Conservation (phyloP, 2,797 vertebrate genomes). For the Platalea minor region DNA sequence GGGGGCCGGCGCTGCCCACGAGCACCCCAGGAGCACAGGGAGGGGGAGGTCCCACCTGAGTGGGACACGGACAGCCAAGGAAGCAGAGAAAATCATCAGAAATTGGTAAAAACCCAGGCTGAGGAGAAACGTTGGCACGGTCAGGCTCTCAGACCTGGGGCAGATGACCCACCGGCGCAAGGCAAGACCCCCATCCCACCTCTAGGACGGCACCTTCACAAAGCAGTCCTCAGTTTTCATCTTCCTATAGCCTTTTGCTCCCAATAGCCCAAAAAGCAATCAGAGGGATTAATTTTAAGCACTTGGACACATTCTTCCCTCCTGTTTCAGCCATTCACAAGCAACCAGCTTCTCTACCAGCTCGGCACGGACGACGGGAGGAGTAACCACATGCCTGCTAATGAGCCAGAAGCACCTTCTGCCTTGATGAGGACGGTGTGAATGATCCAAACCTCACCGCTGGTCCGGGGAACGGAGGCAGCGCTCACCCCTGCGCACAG, state of each 20-base stretch:
- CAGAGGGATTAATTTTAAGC: not conserved
- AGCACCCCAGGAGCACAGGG: not conserved
- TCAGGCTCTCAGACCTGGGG: not conserved
- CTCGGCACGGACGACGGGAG: not conserved
- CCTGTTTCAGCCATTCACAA: not conserved
- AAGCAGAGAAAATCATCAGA: not conserved
- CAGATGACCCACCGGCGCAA: not conserved
- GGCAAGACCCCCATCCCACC: not conserved
- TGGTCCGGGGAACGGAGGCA: not conserved
- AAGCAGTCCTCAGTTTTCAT: not conserved
- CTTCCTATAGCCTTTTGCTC: not conserved
- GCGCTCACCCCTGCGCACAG: fast-evolving
- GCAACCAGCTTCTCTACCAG: not conserved
- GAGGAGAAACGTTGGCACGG: not conserved
- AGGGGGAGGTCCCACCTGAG: fast-evolving
- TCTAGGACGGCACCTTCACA: not conserved
- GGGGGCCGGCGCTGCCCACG: not conserved
- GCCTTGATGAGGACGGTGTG: not conserved
- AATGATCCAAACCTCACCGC: not conserved
- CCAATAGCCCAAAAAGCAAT: not conserved
- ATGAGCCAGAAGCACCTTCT: not conserved
- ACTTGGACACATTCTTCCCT: not conserved
- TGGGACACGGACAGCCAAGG: not conserved
- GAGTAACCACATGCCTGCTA: not conserved
- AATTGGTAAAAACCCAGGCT: not conserved